Base-by-base conservation (phyloP, 2,113 vertebrate species). In the Cygnus atratus region DNA sequence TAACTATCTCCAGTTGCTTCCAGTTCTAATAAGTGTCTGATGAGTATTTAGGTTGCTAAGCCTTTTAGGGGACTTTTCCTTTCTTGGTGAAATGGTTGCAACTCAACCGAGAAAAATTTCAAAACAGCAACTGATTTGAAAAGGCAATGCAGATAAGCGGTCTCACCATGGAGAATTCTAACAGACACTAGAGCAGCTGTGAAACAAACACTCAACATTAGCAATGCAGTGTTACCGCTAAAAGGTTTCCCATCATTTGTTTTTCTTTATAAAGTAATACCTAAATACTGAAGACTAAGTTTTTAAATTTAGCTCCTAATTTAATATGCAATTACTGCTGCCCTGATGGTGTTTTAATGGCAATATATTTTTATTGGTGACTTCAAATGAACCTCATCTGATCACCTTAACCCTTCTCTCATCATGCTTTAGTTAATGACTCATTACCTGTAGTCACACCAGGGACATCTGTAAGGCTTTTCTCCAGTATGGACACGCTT, bases 361-460 rank as follows among this genome's bases (percentile, higher is more conserved):
- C 97, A 96, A 94, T 94, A 96, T 96, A 97, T 97, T 97, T 96
- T 96, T 97, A 97, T 88, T 96, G 90, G 97, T 80, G 78, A 96
- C 95, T 97, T 95, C 90, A 95, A 82, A 98, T 97, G 93, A 92
- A 97, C 93, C 93, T 98, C 97, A 85, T 97, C 96, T 97, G 96
- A 98, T 98, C 98, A 98, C 97, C 97, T 95, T 95, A 98, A 98
- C 97, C 98, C 98, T 98, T 98, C 97, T 97, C 90, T 95, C 91
- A 95, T 92, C 89, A 82, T 77, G 92, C 72, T 80, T 82, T 88
- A 80, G 35, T 82, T 88, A 90, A 87, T 84, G 95, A 98, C 95
- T 96, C 90, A 78, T 97, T 98, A 99, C 99, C 99, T 99, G 99
- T 99, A 99, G 97, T 99, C 99, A 97, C 99, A 99, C 99, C 99